These are phyloP conservation scores for Zingel zingel DNA, from an alignment of 2,113 vertebrate species.

Conservation along the genomic window DNA sequence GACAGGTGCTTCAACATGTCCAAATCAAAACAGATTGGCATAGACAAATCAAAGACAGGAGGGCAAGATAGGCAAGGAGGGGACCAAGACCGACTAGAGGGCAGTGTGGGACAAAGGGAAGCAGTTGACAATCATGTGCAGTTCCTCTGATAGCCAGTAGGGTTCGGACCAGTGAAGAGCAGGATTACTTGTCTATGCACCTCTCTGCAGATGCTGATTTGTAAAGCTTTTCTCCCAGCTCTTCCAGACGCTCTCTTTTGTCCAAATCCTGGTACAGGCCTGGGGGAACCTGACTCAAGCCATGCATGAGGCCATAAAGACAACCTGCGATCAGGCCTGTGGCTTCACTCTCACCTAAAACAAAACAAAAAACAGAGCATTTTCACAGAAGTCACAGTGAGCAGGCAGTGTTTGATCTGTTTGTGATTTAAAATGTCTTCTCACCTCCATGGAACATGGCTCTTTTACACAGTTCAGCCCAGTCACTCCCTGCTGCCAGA, in stretches of 20 bases:
- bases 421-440: neutral
- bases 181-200: constrained; percentile 85
- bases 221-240: constrained; percentile 89
- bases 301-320: constrained; percentile 92
- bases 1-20: neutral
- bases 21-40: constrained; percentile 22
- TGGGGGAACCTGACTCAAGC: constrained; percentile 86
- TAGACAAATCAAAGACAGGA: constrained; percentile 13
- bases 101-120: constrained; percentile 33
- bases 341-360: constrained; percentile 91
- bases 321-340: constrained; percentile 94
- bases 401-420: neutral
- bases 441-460: constrained; percentile 97
- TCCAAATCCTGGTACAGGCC: constrained; percentile 91
- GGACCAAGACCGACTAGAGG: constrained; percentile 19
- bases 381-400: constrained; percentile 6
- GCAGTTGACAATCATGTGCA: constrained; percentile 57
- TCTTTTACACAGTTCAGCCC: constrained; percentile 91
- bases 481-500: constrained; percentile 88
- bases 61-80: constrained; percentile 10
- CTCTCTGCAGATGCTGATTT: constrained; percentile 90
- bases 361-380: constrained; percentile 26
- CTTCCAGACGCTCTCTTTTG: constrained; percentile 87
- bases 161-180: constrained; percentile 70
- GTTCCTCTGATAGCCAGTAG: constrained; percentile 70